phyloP scores from a whole-genome alignment of 2,797 vertebrate species.

The Propithecus perrieri region DNA sequence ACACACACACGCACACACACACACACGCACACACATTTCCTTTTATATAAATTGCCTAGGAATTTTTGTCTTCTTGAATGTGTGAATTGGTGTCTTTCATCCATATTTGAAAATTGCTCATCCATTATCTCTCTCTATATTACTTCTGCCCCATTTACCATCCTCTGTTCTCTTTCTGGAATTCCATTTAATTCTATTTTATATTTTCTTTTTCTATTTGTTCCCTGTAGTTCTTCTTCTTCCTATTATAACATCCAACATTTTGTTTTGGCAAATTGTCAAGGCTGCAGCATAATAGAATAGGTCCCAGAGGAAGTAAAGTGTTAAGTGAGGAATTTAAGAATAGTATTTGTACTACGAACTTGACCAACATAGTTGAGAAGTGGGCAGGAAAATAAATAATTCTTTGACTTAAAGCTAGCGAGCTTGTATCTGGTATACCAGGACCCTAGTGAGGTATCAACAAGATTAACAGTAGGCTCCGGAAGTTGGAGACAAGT shows the following conservation, averaged over 20 bases:
- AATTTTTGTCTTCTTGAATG: background rate
- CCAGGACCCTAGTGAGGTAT: background rate
- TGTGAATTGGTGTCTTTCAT: background rate
- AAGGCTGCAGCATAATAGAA: background rate
- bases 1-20: accelerated
- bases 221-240: background rate
- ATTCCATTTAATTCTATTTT: background rate
- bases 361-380: background rate
- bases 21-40: background rate
- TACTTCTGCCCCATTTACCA: background rate
- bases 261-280: background rate
- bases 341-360: background rate
- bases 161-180: background rate
- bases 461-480: background rate
- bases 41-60: background rate
- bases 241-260: background rate
- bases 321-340: background rate
- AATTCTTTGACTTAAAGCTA: background rate
- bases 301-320: background rate
- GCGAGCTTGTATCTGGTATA: background rate
- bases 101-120: background rate
- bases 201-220: background rate
- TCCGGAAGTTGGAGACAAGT: background rate
- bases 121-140: background rate
- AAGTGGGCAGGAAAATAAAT: background rate